Evolutionary conservation across 2,888 invertebrate species (phyloP), one percentile per base, ranked within the genome.

Genomic region (Sinotaia quadrata): DNA sequence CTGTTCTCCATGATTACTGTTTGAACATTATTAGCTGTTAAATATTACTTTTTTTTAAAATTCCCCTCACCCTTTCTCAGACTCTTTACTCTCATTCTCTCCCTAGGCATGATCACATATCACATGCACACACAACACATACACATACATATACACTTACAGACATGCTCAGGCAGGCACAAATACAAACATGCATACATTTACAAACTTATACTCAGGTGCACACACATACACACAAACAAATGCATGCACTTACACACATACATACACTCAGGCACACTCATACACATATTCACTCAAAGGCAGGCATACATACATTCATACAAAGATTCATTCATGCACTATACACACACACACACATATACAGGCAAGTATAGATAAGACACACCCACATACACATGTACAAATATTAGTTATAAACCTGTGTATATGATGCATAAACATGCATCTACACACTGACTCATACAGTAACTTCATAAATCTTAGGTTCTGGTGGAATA

Each of bases 271-370:
- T n/a, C 54, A 31, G 31, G n/a, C 54, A 31, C 54, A 31, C 54
- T 18, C 54, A 31, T 33, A 31, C 29, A 29, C 31, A 29, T 34
- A 29, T 24, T 21, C 31, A 56, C 33, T 24, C 33, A 56, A n/a
- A n/a, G n/a, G n/a, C n/a, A n/a, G n/a, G n/a, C 54, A 56, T 27
- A 56, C 54, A 56, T 27, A 29, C 29, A 56, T 34, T 33, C 54
- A 56, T 21, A 56, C 15, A 33, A 31, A 56, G 10, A 18, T 10
- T 33, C 54, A 56, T 34, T 24, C 31, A 56, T n/a, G 21, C 33
- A 56, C 33, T 34, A 56, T 34, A 33, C 33, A 33, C 33, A 56
- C 33, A 56, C 54, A 56, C 52, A 27, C 27, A 27, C 52, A 52
- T 5, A 52, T 52, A 31, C 18, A 51, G 10, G n/a, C 12, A 18